phyloP scores from a whole-genome alignment of 2,888 invertebrate species.

The Brenthis ino region DNA sequence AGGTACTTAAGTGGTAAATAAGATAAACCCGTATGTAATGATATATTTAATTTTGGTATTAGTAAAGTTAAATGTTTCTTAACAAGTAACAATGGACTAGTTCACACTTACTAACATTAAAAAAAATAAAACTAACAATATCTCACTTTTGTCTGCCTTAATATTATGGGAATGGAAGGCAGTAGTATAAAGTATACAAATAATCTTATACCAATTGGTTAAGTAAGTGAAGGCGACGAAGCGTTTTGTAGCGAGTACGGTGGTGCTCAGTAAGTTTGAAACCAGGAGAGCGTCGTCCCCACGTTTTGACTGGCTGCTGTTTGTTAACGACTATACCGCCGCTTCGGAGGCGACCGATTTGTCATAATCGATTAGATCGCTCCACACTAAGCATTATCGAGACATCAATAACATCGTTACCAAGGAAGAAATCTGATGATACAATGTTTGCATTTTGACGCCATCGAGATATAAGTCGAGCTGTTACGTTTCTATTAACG shows the following conservation, averaged over 20 bases:
- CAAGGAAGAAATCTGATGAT: conserved; percentile 88
- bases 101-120: conserved; percentile 48
- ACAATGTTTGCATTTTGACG: conserved; percentile 86
- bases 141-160: conserved; percentile 60
- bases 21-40: background rate
- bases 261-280: conserved; percentile 47
- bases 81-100: conserved; percentile 64
- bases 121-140: conserved; percentile 56
- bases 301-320: conserved; percentile 34
- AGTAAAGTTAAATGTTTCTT: conserved; percentile 43
- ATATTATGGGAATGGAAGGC: conserved; percentile 51
- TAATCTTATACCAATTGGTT: conserved; percentile 48
- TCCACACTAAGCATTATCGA: conserved; percentile 81
- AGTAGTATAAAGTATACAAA: conserved; percentile 44
- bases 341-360: conserved; percentile 55
- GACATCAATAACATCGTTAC: conserved; percentile 86
- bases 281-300: conserved; percentile 58
- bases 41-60: conserved; percentile 33
- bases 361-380: conserved; percentile 72
- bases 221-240: conserved; percentile 47
- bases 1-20: background rate
- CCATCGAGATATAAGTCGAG: conserved; percentile 86
- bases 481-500: conserved; percentile 86
- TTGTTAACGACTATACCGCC: conserved; percentile 60
- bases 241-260: conserved; percentile 45